Conservation (phyloP, 2,888 invertebrate species). For the Thecocarcelia acutangulata region DNA sequence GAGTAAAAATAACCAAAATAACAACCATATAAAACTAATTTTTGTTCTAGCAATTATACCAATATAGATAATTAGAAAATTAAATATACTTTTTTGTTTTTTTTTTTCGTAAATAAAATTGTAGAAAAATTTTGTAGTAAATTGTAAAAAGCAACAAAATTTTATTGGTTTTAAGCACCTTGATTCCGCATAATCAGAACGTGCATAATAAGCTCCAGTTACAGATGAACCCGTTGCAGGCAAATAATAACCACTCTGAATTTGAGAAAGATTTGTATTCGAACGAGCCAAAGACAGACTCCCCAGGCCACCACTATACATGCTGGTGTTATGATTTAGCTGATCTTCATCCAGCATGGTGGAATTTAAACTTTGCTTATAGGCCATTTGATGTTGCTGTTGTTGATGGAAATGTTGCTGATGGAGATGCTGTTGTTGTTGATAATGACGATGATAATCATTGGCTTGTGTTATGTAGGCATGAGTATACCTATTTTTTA, state of each 20-base stretch:
- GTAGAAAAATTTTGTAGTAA: slow-evolving; percentile 42
- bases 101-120: slow-evolving; percentile 36
- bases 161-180: slow-evolving; percentile 73
- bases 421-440: slow-evolving; percentile 72
- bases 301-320: slow-evolving; percentile 62
- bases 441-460: slow-evolving; percentile 80
- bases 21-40: slow-evolving; percentile 50
- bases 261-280: slow-evolving; percentile 75
- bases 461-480: slow-evolving; percentile 81
- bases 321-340: slow-evolving; percentile 53
- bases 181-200: slow-evolving; percentile 77
- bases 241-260: slow-evolving; percentile 68
- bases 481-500: slow-evolving; percentile 79
- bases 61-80: slow-evolving; percentile 38
- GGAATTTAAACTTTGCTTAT: slow-evolving; percentile 72
- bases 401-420: slow-evolving; percentile 71
- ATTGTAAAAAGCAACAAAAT: slow-evolving; percentile 37
- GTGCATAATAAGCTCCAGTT: slow-evolving; percentile 74
- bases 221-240: slow-evolving; percentile 48
- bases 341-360: slow-evolving; percentile 73
- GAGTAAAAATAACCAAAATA: slow-evolving; percentile 27
- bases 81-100: slow-evolving; percentile 56
- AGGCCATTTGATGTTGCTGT: slow-evolving; percentile 72
- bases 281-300: slow-evolving; percentile 71
- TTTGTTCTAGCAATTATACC: slow-evolving; percentile 50